Conservation (phyloP, 2,888 invertebrate genomes). For the Hyppa rectilinea region DNA sequence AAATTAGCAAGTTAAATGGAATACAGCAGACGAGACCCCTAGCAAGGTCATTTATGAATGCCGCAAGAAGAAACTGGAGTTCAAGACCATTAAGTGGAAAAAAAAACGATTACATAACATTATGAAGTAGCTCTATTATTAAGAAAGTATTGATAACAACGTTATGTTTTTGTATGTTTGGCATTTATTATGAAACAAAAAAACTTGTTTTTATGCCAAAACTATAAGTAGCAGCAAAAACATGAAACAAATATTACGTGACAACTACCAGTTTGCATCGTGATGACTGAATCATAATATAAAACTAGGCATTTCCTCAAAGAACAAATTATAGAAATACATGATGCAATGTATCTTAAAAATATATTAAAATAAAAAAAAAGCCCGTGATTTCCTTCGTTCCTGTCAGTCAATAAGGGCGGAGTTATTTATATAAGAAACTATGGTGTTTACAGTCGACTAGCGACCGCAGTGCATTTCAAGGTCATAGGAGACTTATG, state of each 20-base stretch:
- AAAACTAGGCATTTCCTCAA: slow-evolving; percentile 19
- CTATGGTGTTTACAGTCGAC: neutral
- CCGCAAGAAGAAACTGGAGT: neutral
- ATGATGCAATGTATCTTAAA: slow-evolving; percentile 18
- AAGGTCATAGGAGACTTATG: slow-evolving; percentile 30
- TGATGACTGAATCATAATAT: slow-evolving; percentile 33
- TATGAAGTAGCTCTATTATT: neutral
- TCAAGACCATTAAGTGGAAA: no score
- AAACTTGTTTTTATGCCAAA: slow-evolving; percentile 27
- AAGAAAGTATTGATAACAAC: neutral
- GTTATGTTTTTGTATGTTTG: neutral
- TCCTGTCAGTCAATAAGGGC: neutral
- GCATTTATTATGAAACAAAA: neutral
- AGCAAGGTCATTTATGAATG: slow-evolving; percentile 8
- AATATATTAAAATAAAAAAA: neutral
- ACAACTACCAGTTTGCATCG: neutral
- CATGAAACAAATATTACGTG: slow-evolving; percentile 29
- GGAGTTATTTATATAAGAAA: neutral
- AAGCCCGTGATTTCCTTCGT: neutral
- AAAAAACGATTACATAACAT: neutral
- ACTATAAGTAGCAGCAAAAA: slow-evolving; percentile 1
- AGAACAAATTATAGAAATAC: neutral
- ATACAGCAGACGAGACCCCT: neutral
- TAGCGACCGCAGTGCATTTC: slow-evolving; percentile 7
- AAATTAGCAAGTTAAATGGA: neutral